These are phyloP conservation scores for Portunus trituberculatus DNA, from an alignment of 1,140 invertebrate species.

Conservation along the genomic window DNA sequence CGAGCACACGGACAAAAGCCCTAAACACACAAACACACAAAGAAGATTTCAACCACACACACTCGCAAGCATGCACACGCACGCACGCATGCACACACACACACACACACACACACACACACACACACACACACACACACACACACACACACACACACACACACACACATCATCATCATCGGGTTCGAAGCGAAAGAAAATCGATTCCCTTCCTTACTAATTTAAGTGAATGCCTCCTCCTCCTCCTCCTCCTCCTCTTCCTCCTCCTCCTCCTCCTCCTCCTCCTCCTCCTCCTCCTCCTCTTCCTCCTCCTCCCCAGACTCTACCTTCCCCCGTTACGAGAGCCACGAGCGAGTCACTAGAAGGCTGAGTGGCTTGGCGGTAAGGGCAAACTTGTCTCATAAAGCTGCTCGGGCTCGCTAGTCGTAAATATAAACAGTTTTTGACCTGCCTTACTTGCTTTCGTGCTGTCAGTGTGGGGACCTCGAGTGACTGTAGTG, in stretches of 20 bases:
- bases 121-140: slow-evolving; percentile 13
- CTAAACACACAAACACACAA: neutral
- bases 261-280: neutral
- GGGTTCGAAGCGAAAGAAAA: neutral
- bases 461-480: neutral
- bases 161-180: neutral
- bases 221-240: neutral
- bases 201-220: neutral
- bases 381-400: neutral
- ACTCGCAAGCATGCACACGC: neutral
- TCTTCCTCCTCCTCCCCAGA: neutral
- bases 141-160: neutral
- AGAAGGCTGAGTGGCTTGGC: neutral
- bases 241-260: neutral
- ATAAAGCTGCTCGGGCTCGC: neutral
- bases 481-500: neutral
- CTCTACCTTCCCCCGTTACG: neutral
- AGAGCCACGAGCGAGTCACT: neutral
- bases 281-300: slow-evolving; percentile 35
- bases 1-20: neutral
- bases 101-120: slow-evolving; percentile 28
- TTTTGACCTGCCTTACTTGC: neutral
- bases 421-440: neutral
- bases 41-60: neutral
- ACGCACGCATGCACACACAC: neutral